Conservation (phyloP, 2,797 vertebrate species). For the Micrastur ruficollis region DNA sequence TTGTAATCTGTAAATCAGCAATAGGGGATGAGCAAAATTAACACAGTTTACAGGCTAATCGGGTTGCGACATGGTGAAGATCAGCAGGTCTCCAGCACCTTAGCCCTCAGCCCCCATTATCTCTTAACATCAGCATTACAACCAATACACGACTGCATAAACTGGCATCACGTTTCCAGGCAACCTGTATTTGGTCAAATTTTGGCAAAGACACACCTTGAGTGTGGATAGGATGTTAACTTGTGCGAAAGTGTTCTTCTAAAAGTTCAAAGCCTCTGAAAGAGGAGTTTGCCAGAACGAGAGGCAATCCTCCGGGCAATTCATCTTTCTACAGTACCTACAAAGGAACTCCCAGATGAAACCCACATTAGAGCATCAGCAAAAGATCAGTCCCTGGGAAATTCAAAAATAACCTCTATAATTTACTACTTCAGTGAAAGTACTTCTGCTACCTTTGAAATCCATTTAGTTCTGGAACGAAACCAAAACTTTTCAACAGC, state of each 20-base stretch:
- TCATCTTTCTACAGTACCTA: background rate
- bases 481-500: background rate
- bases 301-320: background rate
- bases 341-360: background rate
- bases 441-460: background rate
- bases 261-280: background rate
- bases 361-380: background rate
- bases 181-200: background rate
- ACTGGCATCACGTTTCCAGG: background rate
- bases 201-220: background rate
- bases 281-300: background rate
- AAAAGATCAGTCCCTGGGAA: background rate
- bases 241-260: background rate
- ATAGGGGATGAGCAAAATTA: background rate
- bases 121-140: background rate
- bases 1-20: background rate
- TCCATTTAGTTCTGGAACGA: background rate
- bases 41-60: background rate
- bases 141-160: background rate
- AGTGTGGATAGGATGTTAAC: background rate
- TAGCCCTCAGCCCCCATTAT: background rate
- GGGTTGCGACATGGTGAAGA: fast-evolving
- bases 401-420: background rate
- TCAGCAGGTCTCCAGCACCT: background rate
- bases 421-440: background rate